Percentiles rank a stretch among this genome's conserved stretches.
Evolutionary conservation across 2,888 invertebrate genomes (phyloP).

Genomic region (Drosophila merina): DNA sequence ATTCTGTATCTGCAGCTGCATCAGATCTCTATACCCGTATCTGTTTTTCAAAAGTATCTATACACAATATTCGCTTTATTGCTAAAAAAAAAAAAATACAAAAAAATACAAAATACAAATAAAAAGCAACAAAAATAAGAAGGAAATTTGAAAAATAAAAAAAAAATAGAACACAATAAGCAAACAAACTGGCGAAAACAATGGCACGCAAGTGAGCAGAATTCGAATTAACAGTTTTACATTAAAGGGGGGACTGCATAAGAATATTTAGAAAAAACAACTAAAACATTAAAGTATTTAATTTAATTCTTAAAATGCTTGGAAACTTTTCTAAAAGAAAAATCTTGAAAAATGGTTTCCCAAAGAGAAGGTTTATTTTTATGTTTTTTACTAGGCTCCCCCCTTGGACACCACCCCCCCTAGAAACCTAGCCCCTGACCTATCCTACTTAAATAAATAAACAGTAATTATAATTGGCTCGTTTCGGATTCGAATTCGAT

Average conservation of each 20-base stretch:
- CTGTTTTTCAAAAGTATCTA: constrained; percentile 23
- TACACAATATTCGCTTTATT: constrained; percentile 28
- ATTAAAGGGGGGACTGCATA: neutral
- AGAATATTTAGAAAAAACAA: neutral
- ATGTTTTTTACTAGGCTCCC: neutral
- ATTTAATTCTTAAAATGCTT: too few species aligned
- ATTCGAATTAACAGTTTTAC: constrained; percentile 18
- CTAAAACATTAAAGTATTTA: neutral
- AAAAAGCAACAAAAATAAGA: neutral
- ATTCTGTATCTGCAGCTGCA: constrained; percentile 57
- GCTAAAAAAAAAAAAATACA: neutral
- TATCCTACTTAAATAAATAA: constrained; percentile 56
- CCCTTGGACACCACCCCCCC: neutral
- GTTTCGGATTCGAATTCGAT: constrained; percentile 19
- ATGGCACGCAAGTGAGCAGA: constrained; percentile 9
- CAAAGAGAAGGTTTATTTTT: neutral
- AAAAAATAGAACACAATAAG: neutral
- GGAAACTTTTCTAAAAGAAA: too few species aligned
- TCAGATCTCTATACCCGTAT: constrained; percentile 8
- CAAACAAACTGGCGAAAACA: constrained; percentile 16
- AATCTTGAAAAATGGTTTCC: neutral
- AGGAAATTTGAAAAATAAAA: constrained; percentile 4
- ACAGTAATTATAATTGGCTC: constrained; percentile 66
- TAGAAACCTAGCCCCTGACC: neutral
- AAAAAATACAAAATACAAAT: neutral